These are phyloP conservation scores for Melanophora roralis DNA, from an alignment of 2,888 invertebrate species.

Conservation along the genomic window DNA sequence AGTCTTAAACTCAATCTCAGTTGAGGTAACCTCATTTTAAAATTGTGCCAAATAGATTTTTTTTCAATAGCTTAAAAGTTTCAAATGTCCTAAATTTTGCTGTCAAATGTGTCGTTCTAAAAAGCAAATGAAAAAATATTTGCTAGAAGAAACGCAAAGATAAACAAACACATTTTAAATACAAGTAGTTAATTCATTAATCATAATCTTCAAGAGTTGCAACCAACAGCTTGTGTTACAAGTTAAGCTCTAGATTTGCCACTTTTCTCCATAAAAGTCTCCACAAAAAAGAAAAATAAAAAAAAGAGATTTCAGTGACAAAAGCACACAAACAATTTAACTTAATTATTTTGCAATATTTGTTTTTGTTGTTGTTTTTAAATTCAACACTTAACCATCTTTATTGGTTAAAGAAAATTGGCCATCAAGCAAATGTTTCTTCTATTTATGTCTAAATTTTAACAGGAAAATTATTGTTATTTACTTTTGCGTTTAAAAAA, in stretches of 20 bases:
- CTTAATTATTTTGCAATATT: slow-evolving; percentile 50
- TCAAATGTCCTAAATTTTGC: slow-evolving; percentile 61
- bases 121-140: too few relatives aligned
- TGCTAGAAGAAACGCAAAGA: background rate
- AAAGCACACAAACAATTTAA: slow-evolving; percentile 7
- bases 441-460: slow-evolving; percentile 52
- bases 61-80: slow-evolving; percentile 42
- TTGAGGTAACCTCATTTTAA: slow-evolving; percentile 69
- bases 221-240: slow-evolving; percentile 8
- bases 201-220: background rate
- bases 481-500: slow-evolving; percentile 35
- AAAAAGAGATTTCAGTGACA: background rate
- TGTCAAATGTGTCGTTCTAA: slow-evolving; percentile 61
- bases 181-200: background rate
- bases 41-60: slow-evolving; percentile 70
- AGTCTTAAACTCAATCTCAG: slow-evolving; percentile 37
- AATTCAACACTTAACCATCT: background rate
- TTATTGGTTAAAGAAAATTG: slow-evolving; percentile 13
- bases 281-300: background rate
- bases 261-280: slow-evolving; percentile 2
- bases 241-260: background rate
- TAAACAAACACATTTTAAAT: slow-evolving; percentile 1
- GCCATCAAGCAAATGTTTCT: slow-evolving; percentile 57
- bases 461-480: slow-evolving; percentile 50
- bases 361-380: slow-evolving; percentile 29